Percentiles rank a stretch among this genome's conserved stretches.
Evolutionary conservation across 2,797 vertebrate genomes (phyloP).

Genomic region (Tenualosa ilisha): DNA sequence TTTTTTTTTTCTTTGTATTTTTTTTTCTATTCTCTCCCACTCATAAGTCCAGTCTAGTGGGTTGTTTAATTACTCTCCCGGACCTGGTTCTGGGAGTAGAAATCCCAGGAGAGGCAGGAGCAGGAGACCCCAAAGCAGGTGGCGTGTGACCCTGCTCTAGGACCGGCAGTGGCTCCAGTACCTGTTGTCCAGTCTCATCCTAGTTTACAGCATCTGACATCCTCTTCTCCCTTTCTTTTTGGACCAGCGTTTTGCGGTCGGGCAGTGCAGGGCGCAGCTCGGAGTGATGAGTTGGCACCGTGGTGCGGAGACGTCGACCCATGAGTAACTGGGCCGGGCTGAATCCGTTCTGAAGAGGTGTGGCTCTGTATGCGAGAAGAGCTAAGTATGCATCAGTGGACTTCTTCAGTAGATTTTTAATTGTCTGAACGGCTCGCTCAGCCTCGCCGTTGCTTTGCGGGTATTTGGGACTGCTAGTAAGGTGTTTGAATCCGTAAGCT

Average conservation of each 20-base stretch:
- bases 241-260: background rate
- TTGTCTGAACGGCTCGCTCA: background rate
- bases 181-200: no score
- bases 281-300: conserved; percentile 23
- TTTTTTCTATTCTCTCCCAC: no score
- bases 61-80: no score
- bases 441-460: conserved; percentile 18
- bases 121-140: no score
- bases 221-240: conserved; percentile 18
- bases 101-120: no score
- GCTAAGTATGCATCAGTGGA: background rate
- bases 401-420: background rate
- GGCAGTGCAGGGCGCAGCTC: background rate
- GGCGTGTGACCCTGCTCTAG: no score
- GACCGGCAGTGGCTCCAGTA: no score
- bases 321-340: conserved; percentile 23
- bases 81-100: no score
- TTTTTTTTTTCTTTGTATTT: no score
- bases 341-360: conserved; percentile 12
- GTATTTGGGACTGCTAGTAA: background rate
- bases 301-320: conserved; percentile 22
- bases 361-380: background rate
- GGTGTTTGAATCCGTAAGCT: background rate
- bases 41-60: no score
- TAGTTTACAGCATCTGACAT: background rate